A percentile compares a stretch with the other conserved stretches of the same genome.
Conservation (phyloP, 2,797 vertebrate genomes). For the Poeciliopsis presidionis region DNA sequence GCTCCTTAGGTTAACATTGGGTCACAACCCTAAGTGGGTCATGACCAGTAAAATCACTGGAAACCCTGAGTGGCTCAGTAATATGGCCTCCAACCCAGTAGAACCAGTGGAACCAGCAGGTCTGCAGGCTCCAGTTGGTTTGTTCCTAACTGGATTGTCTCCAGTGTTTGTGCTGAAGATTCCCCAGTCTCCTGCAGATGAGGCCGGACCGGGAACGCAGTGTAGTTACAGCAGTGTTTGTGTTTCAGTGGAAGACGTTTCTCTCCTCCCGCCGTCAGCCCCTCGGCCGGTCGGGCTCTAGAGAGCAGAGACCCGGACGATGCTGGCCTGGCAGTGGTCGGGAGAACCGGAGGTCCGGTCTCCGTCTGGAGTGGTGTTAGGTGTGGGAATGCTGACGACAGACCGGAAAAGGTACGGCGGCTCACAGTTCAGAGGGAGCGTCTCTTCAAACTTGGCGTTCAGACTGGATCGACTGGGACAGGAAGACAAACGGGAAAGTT, state of each 20-base stretch:
- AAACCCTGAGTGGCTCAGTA: background rate
- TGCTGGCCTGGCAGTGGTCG: conserved; percentile 87
- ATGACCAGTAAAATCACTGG: background rate
- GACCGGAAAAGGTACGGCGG: conserved; percentile 89
- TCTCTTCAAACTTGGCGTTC: conserved; percentile 93
- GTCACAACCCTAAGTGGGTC: background rate
- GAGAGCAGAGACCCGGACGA: conserved; percentile 93
- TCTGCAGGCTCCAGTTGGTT: background rate
- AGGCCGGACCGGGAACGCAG: too few relatives aligned
- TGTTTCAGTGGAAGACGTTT: conserved; percentile 11
- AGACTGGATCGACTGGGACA: conserved; percentile 89
- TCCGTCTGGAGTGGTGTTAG: conserved; percentile 84
- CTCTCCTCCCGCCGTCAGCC: background rate
- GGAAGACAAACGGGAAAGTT: conserved; percentile 1
- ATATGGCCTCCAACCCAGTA: background rate
- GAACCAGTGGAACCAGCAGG: background rate
- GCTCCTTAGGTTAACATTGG: background rate
- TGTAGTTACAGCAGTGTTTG: background rate
- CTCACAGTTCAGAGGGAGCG: conserved; percentile 91
- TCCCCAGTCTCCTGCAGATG: background rate
- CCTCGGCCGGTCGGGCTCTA: conserved; percentile 70
- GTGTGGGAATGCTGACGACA: conserved; percentile 89
- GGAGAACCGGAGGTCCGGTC: conserved; percentile 82
- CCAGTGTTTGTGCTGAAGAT: conserved; percentile 3
- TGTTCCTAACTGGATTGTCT: background rate